A percentile compares a stretch with the other conserved stretches of the same genome.
Conservation (phyloP, 2,888 invertebrate species). For the Drosophila birchii region DNA sequence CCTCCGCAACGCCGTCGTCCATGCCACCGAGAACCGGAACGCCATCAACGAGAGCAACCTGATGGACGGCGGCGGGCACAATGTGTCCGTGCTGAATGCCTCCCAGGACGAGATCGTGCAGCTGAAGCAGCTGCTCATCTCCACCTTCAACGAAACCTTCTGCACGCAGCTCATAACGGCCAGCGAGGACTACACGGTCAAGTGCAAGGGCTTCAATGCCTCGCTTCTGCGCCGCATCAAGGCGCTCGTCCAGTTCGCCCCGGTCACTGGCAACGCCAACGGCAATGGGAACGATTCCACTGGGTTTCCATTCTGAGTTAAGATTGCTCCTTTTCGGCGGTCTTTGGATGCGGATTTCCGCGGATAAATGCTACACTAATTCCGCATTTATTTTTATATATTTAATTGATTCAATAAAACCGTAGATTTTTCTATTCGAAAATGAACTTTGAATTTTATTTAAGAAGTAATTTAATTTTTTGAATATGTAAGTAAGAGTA, state of each 20-base stretch:
- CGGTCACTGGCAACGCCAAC: slow-evolving; percentile 61
- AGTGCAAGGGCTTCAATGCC: slow-evolving; percentile 90
- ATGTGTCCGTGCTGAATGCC: slow-evolving; percentile 86
- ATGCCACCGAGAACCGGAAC: slow-evolving; percentile 71
- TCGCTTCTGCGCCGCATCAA: slow-evolving; percentile 92
- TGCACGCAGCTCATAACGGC: slow-evolving; percentile 90
- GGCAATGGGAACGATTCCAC: slow-evolving; percentile 3
- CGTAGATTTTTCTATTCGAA: slow-evolving; percentile 3
- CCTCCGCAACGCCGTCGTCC: slow-evolving; percentile 87
- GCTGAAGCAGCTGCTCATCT: slow-evolving; percentile 89
- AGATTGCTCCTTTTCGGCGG: neutral
- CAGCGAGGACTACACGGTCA: slow-evolving; percentile 87
- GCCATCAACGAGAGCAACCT: slow-evolving; percentile 62
- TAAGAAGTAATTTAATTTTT: neutral
- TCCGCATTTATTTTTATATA: neutral
- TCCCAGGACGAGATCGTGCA: slow-evolving; percentile 88
- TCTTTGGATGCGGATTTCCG: too few species aligned
- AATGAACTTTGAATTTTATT: neutral
- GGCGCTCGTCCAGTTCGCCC: slow-evolving; percentile 91
- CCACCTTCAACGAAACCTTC: slow-evolving; percentile 92
- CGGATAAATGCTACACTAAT: neutral
- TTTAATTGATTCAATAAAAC: slow-evolving; percentile 2
- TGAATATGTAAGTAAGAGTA: too few species aligned
- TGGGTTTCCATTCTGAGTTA: neutral
- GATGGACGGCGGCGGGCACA: slow-evolving; percentile 52